Conservation (phyloP, 2,113 vertebrate species). For the Stercorarius parasiticus region DNA sequence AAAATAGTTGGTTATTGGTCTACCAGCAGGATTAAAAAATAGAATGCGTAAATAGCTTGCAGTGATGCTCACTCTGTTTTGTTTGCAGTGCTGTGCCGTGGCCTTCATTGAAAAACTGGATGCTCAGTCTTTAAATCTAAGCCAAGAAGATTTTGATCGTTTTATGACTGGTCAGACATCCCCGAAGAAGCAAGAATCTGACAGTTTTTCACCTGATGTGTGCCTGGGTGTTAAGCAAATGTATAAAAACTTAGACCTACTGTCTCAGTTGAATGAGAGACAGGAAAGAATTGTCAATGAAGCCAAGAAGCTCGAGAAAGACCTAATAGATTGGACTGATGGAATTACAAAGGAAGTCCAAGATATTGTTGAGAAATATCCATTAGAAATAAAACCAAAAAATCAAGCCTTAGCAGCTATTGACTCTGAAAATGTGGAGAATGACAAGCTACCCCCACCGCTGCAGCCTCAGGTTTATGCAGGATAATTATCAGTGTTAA, state of each 20-base stretch:
- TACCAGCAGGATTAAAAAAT: not conserved
- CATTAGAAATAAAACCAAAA: conserved; percentile 81
- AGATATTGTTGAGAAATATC: conserved; percentile 88
- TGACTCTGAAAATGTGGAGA: conserved; percentile 90
- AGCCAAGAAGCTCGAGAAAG: conserved; percentile 86
- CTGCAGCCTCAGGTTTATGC: conserved; percentile 91
- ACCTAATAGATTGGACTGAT: conserved; percentile 89
- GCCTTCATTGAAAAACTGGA: conserved; percentile 98
- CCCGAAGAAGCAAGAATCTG: conserved; percentile 79
- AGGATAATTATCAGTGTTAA: conserved; percentile 70
- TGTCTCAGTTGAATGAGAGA: conserved; percentile 83
- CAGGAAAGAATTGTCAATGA: conserved; percentile 86
- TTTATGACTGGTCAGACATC: conserved; percentile 94
- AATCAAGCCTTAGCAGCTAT: conserved; percentile 82
- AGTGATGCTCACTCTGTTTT: not conserved
- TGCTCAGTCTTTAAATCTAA: conserved; percentile 93
- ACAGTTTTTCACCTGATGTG: conserved; percentile 74
- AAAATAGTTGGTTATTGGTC: not conserved
- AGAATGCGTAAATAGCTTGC: accelerated
- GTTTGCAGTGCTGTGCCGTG: conserved; percentile 89
- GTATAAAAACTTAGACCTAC: conserved; percentile 87
- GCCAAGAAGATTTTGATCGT: conserved; percentile 92
- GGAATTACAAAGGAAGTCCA: conserved; percentile 85
- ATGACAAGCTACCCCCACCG: conserved; percentile 87
- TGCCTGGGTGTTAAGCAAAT: conserved; percentile 85